phyloP scores from a whole-genome alignment of 2,797 vertebrate genomes.

The Enteromius anoplus region DNA sequence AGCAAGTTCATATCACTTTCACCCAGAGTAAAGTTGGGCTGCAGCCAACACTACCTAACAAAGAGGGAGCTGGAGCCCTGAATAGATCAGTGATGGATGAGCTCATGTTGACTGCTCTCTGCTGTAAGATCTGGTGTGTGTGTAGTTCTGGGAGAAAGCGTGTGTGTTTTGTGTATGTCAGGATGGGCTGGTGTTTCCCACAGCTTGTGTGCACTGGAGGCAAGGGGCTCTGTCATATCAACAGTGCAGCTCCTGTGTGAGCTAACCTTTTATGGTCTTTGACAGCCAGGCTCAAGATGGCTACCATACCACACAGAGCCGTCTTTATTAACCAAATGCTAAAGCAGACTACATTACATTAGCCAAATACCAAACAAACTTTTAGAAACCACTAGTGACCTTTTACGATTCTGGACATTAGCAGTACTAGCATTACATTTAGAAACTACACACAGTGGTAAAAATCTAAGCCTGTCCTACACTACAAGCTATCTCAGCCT shows the following conservation, averaged over 20 bases:
- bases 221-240: slow-evolving; percentile 61
- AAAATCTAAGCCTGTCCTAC: slow-evolving; percentile 25
- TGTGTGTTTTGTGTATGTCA: slow-evolving; percentile 27
- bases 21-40: slow-evolving; percentile 36
- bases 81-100: slow-evolving; percentile 46
- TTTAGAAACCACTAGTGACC: slow-evolving; percentile 44
- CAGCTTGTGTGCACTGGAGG: slow-evolving; percentile 42
- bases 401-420: slow-evolving; percentile 1
- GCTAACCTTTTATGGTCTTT: slow-evolving; percentile 67
- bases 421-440: background rate
- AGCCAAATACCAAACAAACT: slow-evolving; percentile 29
- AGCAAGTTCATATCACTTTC: slow-evolving; percentile 32
- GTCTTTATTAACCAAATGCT: slow-evolving; percentile 53
- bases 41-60: slow-evolving; percentile 56
- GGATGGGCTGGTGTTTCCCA: slow-evolving; percentile 60
- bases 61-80: slow-evolving; percentile 23
- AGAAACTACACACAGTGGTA: slow-evolving; percentile 17
- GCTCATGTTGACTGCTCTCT: slow-evolving; percentile 23
- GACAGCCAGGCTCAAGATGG: slow-evolving; percentile 71
- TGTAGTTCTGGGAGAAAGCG: slow-evolving; percentile 4
- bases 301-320: slow-evolving; percentile 66
- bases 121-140: slow-evolving; percentile 31
- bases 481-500: slow-evolving; percentile 17
- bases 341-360: slow-evolving; percentile 39
- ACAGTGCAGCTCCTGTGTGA: slow-evolving; percentile 65